Base-by-base conservation (phyloP, 2,113 vertebrate genomes). In the Petrocephalus zakoni region DNA sequence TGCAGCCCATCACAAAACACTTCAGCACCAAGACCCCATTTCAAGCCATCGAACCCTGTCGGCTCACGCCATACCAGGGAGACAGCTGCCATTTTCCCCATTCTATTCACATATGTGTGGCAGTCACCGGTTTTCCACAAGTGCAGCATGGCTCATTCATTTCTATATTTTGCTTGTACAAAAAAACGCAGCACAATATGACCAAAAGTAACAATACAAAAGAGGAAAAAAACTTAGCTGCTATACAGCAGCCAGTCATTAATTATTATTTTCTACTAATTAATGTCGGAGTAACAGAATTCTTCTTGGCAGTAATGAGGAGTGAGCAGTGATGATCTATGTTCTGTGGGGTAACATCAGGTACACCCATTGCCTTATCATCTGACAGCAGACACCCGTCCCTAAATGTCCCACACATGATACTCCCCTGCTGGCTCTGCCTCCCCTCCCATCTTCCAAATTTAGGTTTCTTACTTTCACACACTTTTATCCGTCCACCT, bases 351-450 rank as follows among this genome's bases (percentile, higher is more conserved):
- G 87, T 89, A 88, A 13, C 88, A 51, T 72, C 7, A 9, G 61
- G 88, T 91, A 92, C 94, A 93, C 95, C 94, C 95, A 85, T 89
- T 37, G 81, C 89, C 93, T 95, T 95, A 96, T 96, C 95, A 93
- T 90, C 82, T 90, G 64, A 89, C 90, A 87, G 90, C 95, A 95
- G 94, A 46, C 82, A 10, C 2, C 68, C 81, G 42, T 22, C 34
- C 85, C 46, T 8, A 68, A 90, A 91, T 86, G 89, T 21, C 88
- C 86, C 85, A 0, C 87, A 89, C 34, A 37, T 61, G 86, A 90
- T 90, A 83, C 25, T 53, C 68, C 83, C 55, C 88, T 82, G 89
- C 91, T 90, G 90, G 86, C 83, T 58, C 86, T 58, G 75, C 90
- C 86, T 68, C 89, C 29, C 19, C 82, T 81, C 87, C 22, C 61